A percentile compares a stretch with the other conserved stretches of the same genome.
These are phyloP conservation scores for Crypturellus tataupa DNA, from an alignment of 2,797 vertebrate genomes.

Conservation along the genomic window DNA sequence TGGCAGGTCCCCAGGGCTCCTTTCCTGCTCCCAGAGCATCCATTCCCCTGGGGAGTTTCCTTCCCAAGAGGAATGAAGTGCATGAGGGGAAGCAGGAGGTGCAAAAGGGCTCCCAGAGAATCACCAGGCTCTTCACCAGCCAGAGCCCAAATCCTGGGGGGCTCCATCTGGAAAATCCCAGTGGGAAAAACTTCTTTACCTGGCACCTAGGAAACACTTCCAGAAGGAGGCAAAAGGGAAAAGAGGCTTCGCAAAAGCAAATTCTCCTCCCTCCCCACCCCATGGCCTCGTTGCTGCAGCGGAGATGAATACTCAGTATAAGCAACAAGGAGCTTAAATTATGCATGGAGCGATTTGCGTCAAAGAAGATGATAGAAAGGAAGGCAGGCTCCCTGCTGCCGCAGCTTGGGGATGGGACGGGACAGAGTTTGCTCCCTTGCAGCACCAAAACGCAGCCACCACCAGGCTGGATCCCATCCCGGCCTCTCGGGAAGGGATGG, in stretches of 20 bases:
- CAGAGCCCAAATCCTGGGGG: too few relatives aligned
- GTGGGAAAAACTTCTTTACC: not conserved
- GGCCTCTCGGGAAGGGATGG: not conserved
- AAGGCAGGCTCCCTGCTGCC: fast-evolving
- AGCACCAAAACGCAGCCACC: too few relatives aligned
- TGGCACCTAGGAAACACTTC: not conserved
- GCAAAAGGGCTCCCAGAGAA: too few relatives aligned
- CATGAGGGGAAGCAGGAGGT: too few relatives aligned
- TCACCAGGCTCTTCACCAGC: too few relatives aligned
- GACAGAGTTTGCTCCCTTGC: too few relatives aligned
- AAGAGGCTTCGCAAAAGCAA: not conserved
- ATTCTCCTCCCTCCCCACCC: not conserved
- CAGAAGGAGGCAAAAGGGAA: not conserved
- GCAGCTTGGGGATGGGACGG: not conserved
- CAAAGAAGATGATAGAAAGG: not conserved
- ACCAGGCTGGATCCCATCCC: too few relatives aligned
- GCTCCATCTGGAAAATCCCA: not conserved
- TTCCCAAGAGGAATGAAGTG: too few relatives aligned
- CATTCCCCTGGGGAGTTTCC: too few relatives aligned
- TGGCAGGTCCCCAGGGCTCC: too few relatives aligned
- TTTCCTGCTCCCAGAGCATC: too few relatives aligned
- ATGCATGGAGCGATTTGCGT: not conserved
- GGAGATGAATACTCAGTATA: not conserved
- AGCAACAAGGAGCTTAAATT: not conserved
- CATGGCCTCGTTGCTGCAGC: fast-evolving